Percentiles rank a stretch among this genome's conserved stretches.
Conservation (phyloP, 2,797 vertebrate species). For the Caiman crocodilus region DNA sequence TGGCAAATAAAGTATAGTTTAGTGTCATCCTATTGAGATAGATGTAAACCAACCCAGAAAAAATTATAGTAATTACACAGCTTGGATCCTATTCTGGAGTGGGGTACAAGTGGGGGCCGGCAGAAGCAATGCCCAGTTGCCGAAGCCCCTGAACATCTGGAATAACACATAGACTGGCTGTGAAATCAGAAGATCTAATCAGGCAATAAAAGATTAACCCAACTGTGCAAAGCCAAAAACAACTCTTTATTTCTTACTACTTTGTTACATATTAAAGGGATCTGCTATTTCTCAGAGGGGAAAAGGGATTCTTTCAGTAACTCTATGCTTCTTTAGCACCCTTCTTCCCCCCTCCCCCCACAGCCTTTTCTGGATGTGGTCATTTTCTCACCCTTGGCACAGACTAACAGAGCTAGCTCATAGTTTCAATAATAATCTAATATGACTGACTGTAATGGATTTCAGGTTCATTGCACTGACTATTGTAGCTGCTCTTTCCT, state of each 20-base stretch:
- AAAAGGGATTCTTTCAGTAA: not conserved
- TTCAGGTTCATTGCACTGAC: not conserved
- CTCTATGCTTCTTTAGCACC: not conserved
- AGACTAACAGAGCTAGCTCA: not conserved
- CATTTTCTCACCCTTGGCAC: not conserved
- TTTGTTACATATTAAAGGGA: not conserved
- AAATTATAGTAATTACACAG: not conserved
- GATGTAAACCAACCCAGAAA: not conserved
- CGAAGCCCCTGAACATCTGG: not conserved
- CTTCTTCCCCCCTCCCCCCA: no score
- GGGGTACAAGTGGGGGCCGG: not conserved
- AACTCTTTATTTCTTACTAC: not conserved
- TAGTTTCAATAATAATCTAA: not conserved
- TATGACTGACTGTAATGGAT: not conserved
- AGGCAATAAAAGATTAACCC: not conserved
- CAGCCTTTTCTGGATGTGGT: not conserved
- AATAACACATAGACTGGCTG: not conserved
- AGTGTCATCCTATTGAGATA: not conserved
- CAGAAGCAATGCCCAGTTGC: not conserved
- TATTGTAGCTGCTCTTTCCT: not conserved
- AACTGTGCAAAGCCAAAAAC: not conserved
- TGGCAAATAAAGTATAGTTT: not conserved
- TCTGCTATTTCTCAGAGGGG: not conserved
- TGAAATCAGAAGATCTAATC: not conserved
- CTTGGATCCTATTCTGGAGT: not conserved